A percentile compares a stretch with the other conserved stretches of the same genome.
Evolutionary conservation across 2,888 invertebrate species (phyloP).

Genomic region (Eristalinus aeneus): DNA sequence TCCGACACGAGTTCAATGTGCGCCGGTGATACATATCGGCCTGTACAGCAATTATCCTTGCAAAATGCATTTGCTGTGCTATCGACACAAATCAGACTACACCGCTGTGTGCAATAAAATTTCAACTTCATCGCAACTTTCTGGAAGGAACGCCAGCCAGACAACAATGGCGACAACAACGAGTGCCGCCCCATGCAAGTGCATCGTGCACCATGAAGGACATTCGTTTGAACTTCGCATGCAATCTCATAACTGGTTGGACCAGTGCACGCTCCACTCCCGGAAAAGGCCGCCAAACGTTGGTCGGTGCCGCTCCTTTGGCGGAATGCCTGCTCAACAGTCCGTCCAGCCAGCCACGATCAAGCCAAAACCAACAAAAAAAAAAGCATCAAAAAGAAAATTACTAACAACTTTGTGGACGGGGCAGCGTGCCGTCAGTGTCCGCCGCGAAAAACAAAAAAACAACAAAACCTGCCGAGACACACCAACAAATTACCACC

Average conservation of each 20-base stretch:
- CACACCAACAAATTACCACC: constrained; percentile 60
- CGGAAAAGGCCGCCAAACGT: constrained; percentile 16
- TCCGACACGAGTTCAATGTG: neutral
- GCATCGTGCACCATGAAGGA: constrained; percentile 50
- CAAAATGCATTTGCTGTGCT: constrained; percentile 59
- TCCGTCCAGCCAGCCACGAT: neutral
- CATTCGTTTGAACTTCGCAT: constrained; percentile 15
- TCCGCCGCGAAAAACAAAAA: constrained; percentile 25
- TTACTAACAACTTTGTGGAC: constrained; percentile 28
- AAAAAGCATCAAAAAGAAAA: constrained; percentile 1
- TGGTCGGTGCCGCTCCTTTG: constrained; percentile 29
- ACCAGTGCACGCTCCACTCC: constrained; percentile 44
- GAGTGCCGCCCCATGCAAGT: constrained; percentile 21
- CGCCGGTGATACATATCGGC: constrained; percentile 40
- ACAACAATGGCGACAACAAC: constrained; percentile 34
- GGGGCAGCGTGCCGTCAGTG: constrained; percentile 42
- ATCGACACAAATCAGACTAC: constrained; percentile 44
- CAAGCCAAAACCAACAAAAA: neutral
- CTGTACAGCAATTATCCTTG: constrained; percentile 64
- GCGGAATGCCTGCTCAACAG: neutral
- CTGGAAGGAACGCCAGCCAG: constrained; percentile 1
- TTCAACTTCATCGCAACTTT: constrained; percentile 23
- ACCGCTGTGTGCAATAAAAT: constrained; percentile 28
- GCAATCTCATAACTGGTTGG: constrained; percentile 45
- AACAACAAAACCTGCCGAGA: no score